Evolutionary conservation across 1,140 invertebrate species (phyloP).

Genomic region (Brachionus plicatilis): DNA sequence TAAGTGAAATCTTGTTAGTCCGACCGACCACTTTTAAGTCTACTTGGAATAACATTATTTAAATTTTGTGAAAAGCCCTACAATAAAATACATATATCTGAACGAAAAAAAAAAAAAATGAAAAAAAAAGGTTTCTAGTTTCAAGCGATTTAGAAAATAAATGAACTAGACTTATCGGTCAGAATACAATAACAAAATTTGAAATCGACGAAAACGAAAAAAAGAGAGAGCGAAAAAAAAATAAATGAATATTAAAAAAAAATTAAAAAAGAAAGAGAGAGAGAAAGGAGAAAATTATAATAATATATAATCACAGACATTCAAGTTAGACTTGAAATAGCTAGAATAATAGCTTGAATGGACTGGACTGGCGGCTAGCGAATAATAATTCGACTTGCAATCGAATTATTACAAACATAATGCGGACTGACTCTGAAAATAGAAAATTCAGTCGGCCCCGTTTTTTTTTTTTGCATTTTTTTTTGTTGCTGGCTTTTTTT

Average conservation of each 20-base stretch:
- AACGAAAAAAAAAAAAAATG: neutral
- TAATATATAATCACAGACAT: conserved; percentile 36
- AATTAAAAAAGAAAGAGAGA: neutral
- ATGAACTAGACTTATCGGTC: conserved; percentile 35
- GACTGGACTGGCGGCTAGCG: neutral
- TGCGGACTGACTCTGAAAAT: neutral
- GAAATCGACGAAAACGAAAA: conserved; percentile 15
- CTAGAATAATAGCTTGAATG: neutral
- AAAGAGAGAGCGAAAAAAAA: neutral
- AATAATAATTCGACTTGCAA: neutral
- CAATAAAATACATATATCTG: neutral
- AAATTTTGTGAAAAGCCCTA: conserved; percentile 1
- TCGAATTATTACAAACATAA: conserved; percentile 16
- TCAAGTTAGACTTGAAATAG: conserved; percentile 5
- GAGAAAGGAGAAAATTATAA: conserved; percentile 1
- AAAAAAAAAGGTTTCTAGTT: conserved; percentile 28
- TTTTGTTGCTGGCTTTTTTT: neutral
- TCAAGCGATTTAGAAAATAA: conserved; percentile 28
- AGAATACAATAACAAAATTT: conserved; percentile 29
- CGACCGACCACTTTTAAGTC: neutral
- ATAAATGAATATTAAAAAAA: too few relatives aligned
- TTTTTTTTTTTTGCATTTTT: neutral
- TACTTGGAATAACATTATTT: conserved; percentile 18
- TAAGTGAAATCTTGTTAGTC: neutral
- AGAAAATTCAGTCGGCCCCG: conserved; percentile 1